phyloP scores from a whole-genome alignment of 2,888 invertebrate genomes.

The Tenthredo mesomela region DNA sequence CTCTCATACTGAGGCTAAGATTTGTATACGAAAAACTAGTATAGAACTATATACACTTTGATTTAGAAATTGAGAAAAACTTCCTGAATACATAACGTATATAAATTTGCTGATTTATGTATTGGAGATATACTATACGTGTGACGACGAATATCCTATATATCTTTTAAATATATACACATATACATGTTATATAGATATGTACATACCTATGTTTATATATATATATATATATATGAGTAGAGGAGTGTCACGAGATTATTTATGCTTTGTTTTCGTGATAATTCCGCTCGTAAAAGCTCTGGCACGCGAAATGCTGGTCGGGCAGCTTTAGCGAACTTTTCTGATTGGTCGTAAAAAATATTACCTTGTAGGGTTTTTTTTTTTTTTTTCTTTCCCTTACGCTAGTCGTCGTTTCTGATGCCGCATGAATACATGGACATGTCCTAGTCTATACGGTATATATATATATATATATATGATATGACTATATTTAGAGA shows the following conservation, averaged over 20 bases:
- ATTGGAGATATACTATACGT: background rate
- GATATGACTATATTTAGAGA: background rate
- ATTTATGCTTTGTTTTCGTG: slow-evolving; percentile 53
- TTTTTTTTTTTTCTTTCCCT: background rate
- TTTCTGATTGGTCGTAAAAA: slow-evolving; percentile 51
- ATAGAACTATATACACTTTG: background rate
- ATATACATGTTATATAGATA: background rate
- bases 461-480: too few relatives aligned
- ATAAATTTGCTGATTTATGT: background rate
- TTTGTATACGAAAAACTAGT: background rate
- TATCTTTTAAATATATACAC: background rate
- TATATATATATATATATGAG: slow-evolving; percentile 12
- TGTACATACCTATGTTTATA: too few relatives aligned
- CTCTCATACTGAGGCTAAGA: background rate
- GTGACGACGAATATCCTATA: background rate
- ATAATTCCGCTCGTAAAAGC: slow-evolving; percentile 52
- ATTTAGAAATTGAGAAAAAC: background rate
- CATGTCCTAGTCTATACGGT: background rate
- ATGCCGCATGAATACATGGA: background rate
- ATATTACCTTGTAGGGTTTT: slow-evolving; percentile 4
- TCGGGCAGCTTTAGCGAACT: slow-evolving; percentile 38
- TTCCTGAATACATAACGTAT: background rate
- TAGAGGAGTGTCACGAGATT: slow-evolving; percentile 48
- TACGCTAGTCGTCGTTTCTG: background rate
- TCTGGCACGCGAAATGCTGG: slow-evolving; percentile 47